Percentiles rank a stretch among this genome's conserved stretches.
These are phyloP conservation scores for Lophotis ruficrista DNA, from an alignment of 2,113 vertebrate species.

Conservation along the genomic window DNA sequence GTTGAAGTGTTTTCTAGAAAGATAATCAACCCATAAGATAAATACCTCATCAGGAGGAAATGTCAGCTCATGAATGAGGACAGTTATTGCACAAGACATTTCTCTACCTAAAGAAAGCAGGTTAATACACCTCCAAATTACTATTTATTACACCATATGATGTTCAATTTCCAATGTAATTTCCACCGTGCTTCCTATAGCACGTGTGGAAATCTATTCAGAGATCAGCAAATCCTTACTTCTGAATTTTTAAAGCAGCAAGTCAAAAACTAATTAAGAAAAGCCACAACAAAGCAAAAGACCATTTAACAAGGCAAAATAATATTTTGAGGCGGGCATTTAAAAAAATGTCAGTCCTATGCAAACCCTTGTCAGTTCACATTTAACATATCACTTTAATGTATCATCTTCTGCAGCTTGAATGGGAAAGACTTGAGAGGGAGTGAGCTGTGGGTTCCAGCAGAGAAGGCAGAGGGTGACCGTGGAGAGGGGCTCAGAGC, in stretches of 20 bases:
- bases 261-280: slow-evolving; percentile 65
- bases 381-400: background rate
- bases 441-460: background rate
- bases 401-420: background rate
- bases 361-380: background rate
- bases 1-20: slow-evolving; percentile 66
- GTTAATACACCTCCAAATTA: slow-evolving; percentile 72
- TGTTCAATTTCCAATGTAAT: slow-evolving; percentile 70
- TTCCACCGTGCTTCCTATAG: slow-evolving; percentile 54
- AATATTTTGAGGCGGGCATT: background rate
- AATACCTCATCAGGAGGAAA: slow-evolving; percentile 59
- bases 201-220: slow-evolving; percentile 65
- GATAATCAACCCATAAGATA: slow-evolving; percentile 67
- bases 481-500: background rate
- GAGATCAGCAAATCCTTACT: slow-evolving; percentile 60
- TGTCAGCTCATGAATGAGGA: slow-evolving; percentile 54
- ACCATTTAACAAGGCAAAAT: background rate
- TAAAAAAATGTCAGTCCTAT: background rate
- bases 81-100: slow-evolving; percentile 65
- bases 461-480: background rate
- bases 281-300: background rate
- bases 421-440: background rate
- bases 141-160: slow-evolving; percentile 68
- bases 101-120: slow-evolving; percentile 73
- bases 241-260: slow-evolving; percentile 43